A percentile compares a stretch with the other conserved stretches of the same genome.
Conservation (phyloP, 2,888 invertebrate species). For the Syritta pipiens region DNA sequence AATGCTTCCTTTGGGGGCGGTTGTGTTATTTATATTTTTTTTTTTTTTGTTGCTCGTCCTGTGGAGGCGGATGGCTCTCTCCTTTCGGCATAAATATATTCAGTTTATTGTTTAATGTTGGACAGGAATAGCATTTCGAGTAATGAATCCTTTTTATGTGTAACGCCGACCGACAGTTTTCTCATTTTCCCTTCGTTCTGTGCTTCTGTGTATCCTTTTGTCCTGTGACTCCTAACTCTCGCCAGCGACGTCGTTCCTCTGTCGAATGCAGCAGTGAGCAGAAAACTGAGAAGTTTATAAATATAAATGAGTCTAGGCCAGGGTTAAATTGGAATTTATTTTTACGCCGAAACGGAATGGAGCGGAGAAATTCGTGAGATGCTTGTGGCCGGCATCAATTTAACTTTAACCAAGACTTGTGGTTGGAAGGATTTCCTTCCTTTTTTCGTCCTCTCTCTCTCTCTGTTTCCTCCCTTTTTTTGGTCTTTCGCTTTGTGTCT, state of each 20-base stretch:
- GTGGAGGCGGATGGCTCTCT: not conserved
- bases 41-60: not conserved
- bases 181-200: not conserved
- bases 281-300: slow-evolving; percentile 74
- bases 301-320: slow-evolving; percentile 79
- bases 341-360: slow-evolving; percentile 57
- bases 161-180: slow-evolving; percentile 8
- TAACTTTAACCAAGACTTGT: slow-evolving; percentile 43
- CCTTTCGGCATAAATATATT: slow-evolving; percentile 29
- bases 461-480: not conserved
- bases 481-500: not conserved
- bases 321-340: slow-evolving; percentile 76
- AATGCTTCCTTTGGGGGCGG: slow-evolving; percentile 14
- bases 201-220: not conserved
- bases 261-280: not conserved
- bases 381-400: slow-evolving; percentile 54
- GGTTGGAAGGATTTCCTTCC: slow-evolving; percentile 9
- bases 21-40: slow-evolving; percentile 7
- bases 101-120: slow-evolving; percentile 35
- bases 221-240: not conserved
- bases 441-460: slow-evolving; percentile 1
- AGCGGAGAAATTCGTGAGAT: slow-evolving; percentile 40
- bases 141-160: slow-evolving; percentile 45
- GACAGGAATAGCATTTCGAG: slow-evolving; percentile 22
- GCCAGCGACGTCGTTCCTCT: not conserved